These are phyloP conservation scores for Amiota communis DNA, from an alignment of 2,888 invertebrate genomes.

Conservation along the genomic window DNA sequence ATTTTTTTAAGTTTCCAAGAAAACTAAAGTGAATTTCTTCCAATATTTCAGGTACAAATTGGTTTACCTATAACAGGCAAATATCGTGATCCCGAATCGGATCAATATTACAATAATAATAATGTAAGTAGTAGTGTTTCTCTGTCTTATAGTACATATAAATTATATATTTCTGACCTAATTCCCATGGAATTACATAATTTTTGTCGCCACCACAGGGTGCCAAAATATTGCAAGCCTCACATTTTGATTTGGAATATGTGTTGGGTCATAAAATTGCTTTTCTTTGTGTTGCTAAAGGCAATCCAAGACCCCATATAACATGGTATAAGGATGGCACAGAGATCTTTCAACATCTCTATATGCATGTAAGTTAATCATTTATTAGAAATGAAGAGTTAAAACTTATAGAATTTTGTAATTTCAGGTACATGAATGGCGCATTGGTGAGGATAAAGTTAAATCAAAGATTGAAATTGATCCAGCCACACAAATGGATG, in stretches of 20 bases:
- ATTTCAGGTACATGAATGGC: slow-evolving; percentile 89
- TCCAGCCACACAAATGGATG: slow-evolving; percentile 96
- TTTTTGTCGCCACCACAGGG: slow-evolving; percentile 77
- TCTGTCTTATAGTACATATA: not conserved
- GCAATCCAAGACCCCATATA: slow-evolving; percentile 91
- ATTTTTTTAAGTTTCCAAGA: not conserved
- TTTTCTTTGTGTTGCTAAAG: slow-evolving; percentile 92
- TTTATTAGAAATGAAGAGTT: too few species aligned
- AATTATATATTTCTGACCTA: not conserved
- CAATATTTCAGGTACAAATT: slow-evolving; percentile 80
- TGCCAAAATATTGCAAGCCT: slow-evolving; percentile 89
- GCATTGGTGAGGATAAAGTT: slow-evolving; percentile 84
- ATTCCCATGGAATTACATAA: not conserved
- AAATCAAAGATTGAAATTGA: slow-evolving; percentile 96
- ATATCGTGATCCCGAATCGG: slow-evolving; percentile 91
- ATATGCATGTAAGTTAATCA: slow-evolving; percentile 82
- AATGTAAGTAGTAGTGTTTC: slow-evolving; percentile 75
- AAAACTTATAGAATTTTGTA: not conserved
- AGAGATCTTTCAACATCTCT: slow-evolving; percentile 91
- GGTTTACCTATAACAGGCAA: slow-evolving; percentile 91
- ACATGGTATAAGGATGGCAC: slow-evolving; percentile 97
- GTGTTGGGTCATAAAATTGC: slow-evolving; percentile 95
- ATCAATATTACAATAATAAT: slow-evolving; percentile 91
- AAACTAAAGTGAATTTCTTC: not conserved
- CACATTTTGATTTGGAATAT: slow-evolving; percentile 95